Evolutionary conservation across 2,113 vertebrate species (phyloP).

Genomic region (Aldabrachelys gigantea): DNA sequence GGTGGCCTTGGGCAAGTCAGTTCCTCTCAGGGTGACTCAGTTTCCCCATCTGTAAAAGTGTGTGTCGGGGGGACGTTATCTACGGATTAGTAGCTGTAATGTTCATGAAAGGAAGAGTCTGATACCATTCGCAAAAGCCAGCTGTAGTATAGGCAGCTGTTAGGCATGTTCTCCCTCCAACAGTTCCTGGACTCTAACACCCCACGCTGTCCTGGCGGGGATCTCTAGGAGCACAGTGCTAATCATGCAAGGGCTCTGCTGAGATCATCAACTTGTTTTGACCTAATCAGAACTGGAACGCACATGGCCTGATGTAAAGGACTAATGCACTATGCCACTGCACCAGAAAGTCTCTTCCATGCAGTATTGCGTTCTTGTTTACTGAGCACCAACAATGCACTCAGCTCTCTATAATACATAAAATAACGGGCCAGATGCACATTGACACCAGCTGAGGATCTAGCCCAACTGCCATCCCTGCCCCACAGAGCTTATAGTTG

Average conservation of each 20-base stretch:
- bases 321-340: not conserved
- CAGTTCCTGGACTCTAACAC: not conserved
- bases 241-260: not conserved
- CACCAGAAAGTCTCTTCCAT: not conserved
- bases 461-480: not conserved
- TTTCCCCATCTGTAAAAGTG: not conserved
- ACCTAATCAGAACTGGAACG: not conserved
- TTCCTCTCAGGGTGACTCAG: not conserved
- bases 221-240: not conserved
- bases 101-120: not conserved
- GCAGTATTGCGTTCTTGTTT: not conserved
- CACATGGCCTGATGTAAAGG: not conserved
- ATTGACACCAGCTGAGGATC: not conserved
- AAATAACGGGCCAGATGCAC: not conserved
- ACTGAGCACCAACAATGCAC: not conserved
- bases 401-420: not conserved
- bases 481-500: not conserved
- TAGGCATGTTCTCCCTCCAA: not conserved
- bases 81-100: not conserved
- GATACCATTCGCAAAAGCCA: not conserved
- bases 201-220: not conserved
- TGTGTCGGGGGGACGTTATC: not conserved
- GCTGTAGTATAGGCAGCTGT: too few relatives aligned
- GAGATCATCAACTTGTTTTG: not conserved
- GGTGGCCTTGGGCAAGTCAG: not conserved